phyloP scores from a whole-genome alignment of 2,888 invertebrate genomes.

The Sphecodes monilicornis region DNA sequence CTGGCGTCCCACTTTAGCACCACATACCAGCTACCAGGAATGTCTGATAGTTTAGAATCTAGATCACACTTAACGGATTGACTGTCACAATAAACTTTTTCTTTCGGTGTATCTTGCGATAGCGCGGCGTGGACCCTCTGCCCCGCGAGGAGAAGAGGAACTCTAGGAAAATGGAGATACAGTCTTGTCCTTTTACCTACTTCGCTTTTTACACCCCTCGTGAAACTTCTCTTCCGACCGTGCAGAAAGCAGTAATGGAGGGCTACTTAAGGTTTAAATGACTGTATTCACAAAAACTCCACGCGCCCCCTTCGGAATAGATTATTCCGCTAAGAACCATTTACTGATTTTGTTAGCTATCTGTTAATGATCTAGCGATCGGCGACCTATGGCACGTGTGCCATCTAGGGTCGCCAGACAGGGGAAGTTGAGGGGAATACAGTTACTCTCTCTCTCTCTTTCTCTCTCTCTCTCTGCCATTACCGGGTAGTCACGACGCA shows the following conservation, averaged over 20 bases:
- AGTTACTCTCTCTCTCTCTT: too few species aligned
- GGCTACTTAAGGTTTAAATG: background rate
- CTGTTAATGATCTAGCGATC: background rate
- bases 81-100: constrained; percentile 48
- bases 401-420: too few species aligned
- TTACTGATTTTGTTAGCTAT: background rate
- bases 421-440: too few species aligned
- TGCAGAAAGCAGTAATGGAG: background rate
- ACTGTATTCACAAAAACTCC: constrained; percentile 4
- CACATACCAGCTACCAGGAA: constrained; percentile 56
- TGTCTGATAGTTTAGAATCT: constrained; percentile 62
- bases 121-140: background rate
- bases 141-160: background rate
- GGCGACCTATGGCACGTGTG: too few species aligned
- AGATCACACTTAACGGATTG: constrained; percentile 62
- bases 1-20: constrained; percentile 65
- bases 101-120: background rate
- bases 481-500: too few species aligned
- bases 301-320: background rate
- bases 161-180: background rate
- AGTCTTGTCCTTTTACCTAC: background rate
- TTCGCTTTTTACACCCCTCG: background rate
- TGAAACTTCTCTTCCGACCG: background rate
- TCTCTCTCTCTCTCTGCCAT: too few species aligned
- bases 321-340: background rate